phyloP scores from a whole-genome alignment of 1,140 invertebrate genomes.

The Polypedilum vanderplanki region DNA sequence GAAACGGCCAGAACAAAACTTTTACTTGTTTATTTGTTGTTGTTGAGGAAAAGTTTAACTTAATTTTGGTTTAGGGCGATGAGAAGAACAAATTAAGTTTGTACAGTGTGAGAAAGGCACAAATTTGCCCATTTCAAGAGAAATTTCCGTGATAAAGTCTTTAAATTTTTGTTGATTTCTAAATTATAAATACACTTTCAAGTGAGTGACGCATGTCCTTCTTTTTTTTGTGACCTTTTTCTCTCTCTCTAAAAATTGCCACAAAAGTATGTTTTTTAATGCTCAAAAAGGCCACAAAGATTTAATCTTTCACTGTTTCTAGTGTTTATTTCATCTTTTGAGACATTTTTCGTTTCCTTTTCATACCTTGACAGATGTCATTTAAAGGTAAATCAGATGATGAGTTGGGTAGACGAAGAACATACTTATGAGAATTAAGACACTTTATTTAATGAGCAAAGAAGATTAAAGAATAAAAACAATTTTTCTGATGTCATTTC shows the following conservation, averaged over 20 bases:
- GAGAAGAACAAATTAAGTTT: not conserved
- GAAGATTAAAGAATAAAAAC: not conserved
- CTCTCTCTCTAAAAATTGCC: not conserved
- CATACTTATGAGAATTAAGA: not conserved
- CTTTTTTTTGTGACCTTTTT: not conserved
- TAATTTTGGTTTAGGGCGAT: not conserved
- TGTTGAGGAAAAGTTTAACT: not conserved
- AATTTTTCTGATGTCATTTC: not conserved
- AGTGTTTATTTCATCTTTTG: not conserved
- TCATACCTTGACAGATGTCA: not conserved
- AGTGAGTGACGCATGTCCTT: not conserved
- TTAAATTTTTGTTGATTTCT: no score
- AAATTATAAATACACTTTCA: not conserved
- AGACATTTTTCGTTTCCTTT: not conserved
- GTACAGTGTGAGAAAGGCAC: no score
- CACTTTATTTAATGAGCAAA: no score
- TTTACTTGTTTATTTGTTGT: no score
- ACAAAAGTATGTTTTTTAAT: not conserved
- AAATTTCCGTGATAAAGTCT: no score
- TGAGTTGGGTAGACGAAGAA: no score
- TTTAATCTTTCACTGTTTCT: not conserved
- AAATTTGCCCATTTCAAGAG: no score
- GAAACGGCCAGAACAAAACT: no score
- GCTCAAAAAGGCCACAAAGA: not conserved
- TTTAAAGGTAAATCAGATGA: slow-evolving; percentile 2